Evolutionary conservation across 2,888 invertebrate genomes (phyloP).

Genomic region (Limnephilus marmoratus): DNA sequence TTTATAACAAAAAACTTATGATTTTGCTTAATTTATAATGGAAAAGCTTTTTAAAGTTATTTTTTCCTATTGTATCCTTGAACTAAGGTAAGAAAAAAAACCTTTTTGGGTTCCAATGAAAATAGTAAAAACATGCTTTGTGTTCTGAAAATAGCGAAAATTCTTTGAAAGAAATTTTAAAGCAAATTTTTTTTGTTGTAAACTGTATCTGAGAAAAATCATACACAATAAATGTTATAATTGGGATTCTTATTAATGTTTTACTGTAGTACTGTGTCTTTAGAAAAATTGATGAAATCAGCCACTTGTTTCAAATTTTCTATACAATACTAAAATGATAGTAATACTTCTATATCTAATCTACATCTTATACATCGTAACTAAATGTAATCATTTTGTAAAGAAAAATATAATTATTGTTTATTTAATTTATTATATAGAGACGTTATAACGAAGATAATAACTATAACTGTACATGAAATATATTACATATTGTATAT

Average conservation of each 20-base stretch:
- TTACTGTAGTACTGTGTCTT: background rate
- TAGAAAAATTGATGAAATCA: background rate
- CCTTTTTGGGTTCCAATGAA: too few relatives aligned
- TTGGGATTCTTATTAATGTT: background rate
- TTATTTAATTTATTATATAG: conserved; percentile 51
- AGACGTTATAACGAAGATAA: conserved; percentile 38
- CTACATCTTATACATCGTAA: conserved; percentile 51
- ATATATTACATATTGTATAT: background rate
- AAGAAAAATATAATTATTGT: conserved; percentile 52
- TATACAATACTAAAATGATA: conserved; percentile 5
- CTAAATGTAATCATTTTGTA: conserved; percentile 61
- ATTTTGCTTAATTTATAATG: too few relatives aligned
- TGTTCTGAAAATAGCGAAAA: too few relatives aligned
- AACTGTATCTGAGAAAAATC: too few relatives aligned
- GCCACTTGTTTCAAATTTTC: background rate
- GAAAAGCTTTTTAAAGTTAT: too few relatives aligned
- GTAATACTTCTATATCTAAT: conserved; percentile 38
- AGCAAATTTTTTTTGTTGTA: too few relatives aligned
- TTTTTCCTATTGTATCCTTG: too few relatives aligned
- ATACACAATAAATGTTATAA: too few relatives aligned
- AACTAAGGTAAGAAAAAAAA: too few relatives aligned
- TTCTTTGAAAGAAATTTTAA: too few relatives aligned
- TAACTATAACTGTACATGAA: conserved; percentile 42
- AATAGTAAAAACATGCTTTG: too few relatives aligned
- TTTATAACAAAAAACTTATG: too few relatives aligned